A percentile compares a stretch with the other conserved stretches of the same genome.
Evolutionary conservation across 2,113 vertebrate genomes (phyloP).

Genomic region (Gymnorhina tibicen): DNA sequence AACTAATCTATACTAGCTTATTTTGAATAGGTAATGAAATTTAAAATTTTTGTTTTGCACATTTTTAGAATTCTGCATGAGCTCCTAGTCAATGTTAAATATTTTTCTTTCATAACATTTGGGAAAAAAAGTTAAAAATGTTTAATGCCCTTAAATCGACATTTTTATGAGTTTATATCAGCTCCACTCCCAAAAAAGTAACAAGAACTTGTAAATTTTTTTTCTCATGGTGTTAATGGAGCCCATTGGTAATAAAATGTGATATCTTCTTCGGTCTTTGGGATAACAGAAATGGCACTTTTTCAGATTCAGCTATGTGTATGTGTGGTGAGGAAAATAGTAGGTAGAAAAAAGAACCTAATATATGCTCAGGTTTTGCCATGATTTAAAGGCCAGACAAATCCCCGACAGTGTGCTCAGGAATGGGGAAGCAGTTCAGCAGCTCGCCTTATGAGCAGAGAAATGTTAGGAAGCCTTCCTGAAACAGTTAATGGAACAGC

Average conservation of each 20-base stretch:
- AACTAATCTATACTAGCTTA: not conserved
- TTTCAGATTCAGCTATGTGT: not conserved
- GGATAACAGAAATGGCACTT: not conserved
- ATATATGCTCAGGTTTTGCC: not conserved
- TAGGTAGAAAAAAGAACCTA: not conserved
- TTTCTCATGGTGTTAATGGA: accelerated
- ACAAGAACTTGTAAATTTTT: not conserved
- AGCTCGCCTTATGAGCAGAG: not conserved
- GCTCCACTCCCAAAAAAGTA: accelerated
- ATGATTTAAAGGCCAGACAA: not conserved
- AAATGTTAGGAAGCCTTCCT: not conserved
- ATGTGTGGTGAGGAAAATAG: not conserved
- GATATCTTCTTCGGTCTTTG: not conserved
- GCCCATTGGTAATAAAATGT: not conserved
- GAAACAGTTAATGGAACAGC: not conserved
- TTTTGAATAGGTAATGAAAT: not conserved
- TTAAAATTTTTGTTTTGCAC: not conserved
- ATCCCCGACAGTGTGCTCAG: not conserved
- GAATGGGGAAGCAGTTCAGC: not conserved
- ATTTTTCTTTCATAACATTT: not conserved
- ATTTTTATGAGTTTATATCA: not conserved
- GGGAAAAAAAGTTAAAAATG: not conserved
- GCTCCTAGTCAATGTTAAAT: not conserved
- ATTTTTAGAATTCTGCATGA: not conserved
- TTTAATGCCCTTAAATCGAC: not conserved